Percentiles rank a stretch among this genome's conserved stretches.
Conservation (phyloP, 2,113 vertebrate genomes). For the Neopipo cinnamomea region DNA sequence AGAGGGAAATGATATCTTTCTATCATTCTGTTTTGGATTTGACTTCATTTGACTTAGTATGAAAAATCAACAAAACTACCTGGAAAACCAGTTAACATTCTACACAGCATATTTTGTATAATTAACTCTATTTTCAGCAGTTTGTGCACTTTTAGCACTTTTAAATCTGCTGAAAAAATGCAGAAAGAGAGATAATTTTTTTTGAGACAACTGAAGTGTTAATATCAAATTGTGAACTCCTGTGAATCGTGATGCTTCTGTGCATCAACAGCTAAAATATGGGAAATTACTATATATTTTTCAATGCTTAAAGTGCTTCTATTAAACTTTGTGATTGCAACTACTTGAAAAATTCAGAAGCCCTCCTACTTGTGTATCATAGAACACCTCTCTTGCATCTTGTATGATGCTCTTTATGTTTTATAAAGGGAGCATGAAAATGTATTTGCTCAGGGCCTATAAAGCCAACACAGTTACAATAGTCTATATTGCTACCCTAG, state of each 20-base stretch:
- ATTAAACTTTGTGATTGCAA: background rate
- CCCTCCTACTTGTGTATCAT: background rate
- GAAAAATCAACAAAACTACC: background rate
- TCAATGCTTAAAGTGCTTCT: background rate
- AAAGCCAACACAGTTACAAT: background rate
- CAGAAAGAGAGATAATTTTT: background rate
- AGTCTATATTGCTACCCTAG: background rate
- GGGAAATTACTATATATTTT: background rate
- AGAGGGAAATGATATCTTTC: background rate
- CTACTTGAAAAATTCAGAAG: background rate
- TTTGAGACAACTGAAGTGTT: background rate
- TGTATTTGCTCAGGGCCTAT: background rate
- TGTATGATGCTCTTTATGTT: background rate
- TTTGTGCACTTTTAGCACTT: background rate
- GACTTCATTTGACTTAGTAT: background rate
- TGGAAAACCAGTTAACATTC: background rate
- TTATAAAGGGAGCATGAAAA: background rate
- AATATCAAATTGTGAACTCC: background rate
- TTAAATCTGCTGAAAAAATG: background rate
- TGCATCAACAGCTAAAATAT: background rate
- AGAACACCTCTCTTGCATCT: background rate
- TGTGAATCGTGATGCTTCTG: background rate
- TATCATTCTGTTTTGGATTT: background rate
- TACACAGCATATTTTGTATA: background rate
- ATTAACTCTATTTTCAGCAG: background rate